A percentile compares a stretch with the other conserved stretches of the same genome.
Conservation (phyloP, 1,140 invertebrate species). For the Ctenoplectra terminalis region DNA sequence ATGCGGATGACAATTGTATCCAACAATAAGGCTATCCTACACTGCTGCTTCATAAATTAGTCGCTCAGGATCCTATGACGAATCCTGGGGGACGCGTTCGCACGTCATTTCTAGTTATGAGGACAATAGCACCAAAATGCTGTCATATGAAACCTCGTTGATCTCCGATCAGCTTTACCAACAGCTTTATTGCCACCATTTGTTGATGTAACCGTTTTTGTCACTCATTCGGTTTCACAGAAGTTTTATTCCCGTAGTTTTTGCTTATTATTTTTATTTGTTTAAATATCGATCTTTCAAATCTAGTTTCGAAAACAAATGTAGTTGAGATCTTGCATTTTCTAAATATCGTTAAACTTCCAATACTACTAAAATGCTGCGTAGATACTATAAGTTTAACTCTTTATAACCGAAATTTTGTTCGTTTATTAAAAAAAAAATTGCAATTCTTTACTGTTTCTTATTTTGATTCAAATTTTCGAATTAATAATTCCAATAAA, state of each 20-base stretch:
- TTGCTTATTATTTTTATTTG: neutral
- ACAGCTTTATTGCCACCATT: constrained; percentile 26
- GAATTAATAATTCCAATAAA: too few species aligned
- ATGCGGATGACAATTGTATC: constrained; percentile 73
- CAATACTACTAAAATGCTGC: too few species aligned
- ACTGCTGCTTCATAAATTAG: constrained; percentile 74
- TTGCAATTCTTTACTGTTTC: too few species aligned
- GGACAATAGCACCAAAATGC: constrained; percentile 65
- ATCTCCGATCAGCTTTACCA: constrained; percentile 46
- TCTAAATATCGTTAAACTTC: too few species aligned
- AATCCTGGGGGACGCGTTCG: constrained; percentile 75
- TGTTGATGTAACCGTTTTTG: neutral
- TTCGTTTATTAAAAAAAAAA: too few species aligned
- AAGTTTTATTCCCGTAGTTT: neutral
- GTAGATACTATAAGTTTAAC: too few species aligned
- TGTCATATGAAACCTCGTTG: constrained; percentile 68
- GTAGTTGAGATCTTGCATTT: too few species aligned
- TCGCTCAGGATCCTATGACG: constrained; percentile 69
- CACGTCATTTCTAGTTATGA: constrained; percentile 75
- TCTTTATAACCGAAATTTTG: too few species aligned
- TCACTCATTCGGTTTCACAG: neutral
- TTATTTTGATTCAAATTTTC: too few species aligned
- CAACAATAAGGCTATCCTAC: constrained; percentile 74
- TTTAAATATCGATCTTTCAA: neutral
- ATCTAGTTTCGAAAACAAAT: too few species aligned